Percentiles rank a stretch among this genome's conserved stretches.
Conservation (phyloP, 2,888 invertebrate genomes). For the Osmoderma eremita region DNA sequence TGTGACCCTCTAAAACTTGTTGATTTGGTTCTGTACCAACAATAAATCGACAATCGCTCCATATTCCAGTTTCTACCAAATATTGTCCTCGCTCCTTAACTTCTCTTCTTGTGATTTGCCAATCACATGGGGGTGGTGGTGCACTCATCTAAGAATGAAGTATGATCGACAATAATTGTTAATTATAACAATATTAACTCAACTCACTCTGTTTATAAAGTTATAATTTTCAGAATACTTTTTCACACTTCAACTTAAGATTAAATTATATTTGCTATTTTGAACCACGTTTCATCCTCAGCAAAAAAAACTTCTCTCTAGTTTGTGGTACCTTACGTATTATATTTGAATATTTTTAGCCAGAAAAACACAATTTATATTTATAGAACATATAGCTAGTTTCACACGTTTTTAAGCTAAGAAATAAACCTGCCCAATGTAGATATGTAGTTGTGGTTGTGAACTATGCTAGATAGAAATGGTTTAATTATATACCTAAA, state of each 20-base stretch:
- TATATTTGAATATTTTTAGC: conserved; percentile 28
- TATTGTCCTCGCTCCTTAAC: conserved; percentile 79
- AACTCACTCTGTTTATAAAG: conserved; percentile 19
- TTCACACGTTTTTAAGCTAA: conserved; percentile 22
- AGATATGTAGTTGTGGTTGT: conserved; percentile 1
- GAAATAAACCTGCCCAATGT: conserved; percentile 9
- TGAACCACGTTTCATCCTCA: conserved; percentile 1
- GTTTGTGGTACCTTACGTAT: too few relatives aligned
- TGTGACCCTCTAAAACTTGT: conserved; percentile 79
- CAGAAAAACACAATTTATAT: conserved; percentile 15
- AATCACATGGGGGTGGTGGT: conserved; percentile 69
- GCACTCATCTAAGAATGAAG: conserved; percentile 63
- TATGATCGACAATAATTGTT: background rate
- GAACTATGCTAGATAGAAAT: background rate
- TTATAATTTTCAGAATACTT: background rate
- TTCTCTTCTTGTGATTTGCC: conserved; percentile 79
- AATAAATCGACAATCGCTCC: conserved; percentile 85
- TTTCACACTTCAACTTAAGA: background rate
- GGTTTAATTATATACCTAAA: too few relatives aligned
- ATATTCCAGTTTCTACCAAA: conserved; percentile 80
- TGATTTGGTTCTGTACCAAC: conserved; percentile 83
- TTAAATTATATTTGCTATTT: conserved; percentile 2
- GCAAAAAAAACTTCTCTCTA: too few relatives aligned
- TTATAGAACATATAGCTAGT: conserved; percentile 10
- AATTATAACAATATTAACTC: background rate